These are phyloP conservation scores for Ranitomeya variabilis DNA, from an alignment of 2,113 vertebrate species.

Conservation along the genomic window DNA sequence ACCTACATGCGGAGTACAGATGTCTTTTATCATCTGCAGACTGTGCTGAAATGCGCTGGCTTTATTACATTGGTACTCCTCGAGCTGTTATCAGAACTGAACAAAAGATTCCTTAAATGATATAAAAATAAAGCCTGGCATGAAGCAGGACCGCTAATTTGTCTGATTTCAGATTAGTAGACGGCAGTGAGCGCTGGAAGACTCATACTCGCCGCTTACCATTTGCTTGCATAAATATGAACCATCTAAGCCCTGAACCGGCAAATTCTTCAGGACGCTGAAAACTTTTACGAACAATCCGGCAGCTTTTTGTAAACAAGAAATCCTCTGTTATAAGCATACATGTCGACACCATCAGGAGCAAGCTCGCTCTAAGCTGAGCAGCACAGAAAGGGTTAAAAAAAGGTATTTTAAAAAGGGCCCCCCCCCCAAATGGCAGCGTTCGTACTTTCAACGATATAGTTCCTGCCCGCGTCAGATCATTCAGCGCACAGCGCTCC, in stretches of 20 bases:
- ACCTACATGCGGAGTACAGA: not conserved
- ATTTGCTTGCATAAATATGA: not conserved
- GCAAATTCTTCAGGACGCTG: not conserved
- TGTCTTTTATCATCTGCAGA: not conserved
- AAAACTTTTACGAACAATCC: not conserved
- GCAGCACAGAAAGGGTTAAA: not conserved
- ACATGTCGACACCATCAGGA: not conserved
- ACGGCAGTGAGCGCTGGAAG: not conserved
- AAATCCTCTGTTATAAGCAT: not conserved
- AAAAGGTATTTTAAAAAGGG: no score
- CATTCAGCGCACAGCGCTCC: not conserved
- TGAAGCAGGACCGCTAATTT: not conserved
- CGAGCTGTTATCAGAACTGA: not conserved
- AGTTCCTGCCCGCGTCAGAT: not conserved
- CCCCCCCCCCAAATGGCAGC: not conserved
- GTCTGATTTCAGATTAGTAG: not conserved
- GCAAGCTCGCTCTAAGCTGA: not conserved
- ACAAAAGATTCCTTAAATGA: not conserved
- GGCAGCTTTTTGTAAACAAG: not conserved
- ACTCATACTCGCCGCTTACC: not conserved
- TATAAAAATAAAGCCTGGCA: not conserved
- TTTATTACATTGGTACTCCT: not conserved
- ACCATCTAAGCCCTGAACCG: not conserved
- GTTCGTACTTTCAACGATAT: not conserved
- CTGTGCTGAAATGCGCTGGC: not conserved